Base-by-base conservation (phyloP, 2,797 vertebrate genomes). In the Schizopygopsis malacanthus region DNA sequence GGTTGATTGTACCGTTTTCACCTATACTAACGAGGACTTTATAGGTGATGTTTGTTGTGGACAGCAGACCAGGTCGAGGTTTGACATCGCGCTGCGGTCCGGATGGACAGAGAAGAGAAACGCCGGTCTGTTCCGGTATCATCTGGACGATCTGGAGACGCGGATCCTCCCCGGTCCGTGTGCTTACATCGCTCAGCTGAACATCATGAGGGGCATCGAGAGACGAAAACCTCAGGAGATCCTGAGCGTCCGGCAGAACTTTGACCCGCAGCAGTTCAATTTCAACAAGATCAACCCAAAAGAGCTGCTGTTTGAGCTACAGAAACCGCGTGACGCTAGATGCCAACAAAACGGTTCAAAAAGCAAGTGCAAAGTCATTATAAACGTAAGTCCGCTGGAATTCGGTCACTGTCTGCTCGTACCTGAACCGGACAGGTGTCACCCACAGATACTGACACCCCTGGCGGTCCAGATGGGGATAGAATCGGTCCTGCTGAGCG, bases 371-470 rank as follows among this genome's bases (percentile, higher is more conserved):
- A 92, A 83, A 25, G 92, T 95, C 83, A 88, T 97, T 1, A 96
- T 99, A 85, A 99, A 99, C 28, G 95, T 96, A 77, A 99, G 98
- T 89, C 98, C 98, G 3, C 81, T 99, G 87, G 97, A 96, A 89
- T 95, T 95, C 78, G 97, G 97, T 4, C 98, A 99, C 59, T 96
- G 97, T 88, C 94, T 99, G 78, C 92, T 99, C 82, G 93, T 99
- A 25, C 97, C 97, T 0, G 95, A 97, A 11, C 97, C 97, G 0
- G 67, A 81, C 1, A 89, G 15, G 2, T 94, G 95, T 86, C 81
- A 89, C 37, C 95, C 95, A 4, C 95, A 96, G 90, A 52, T 94
- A 69, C 86, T 96, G 85, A 96, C 93, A 0, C 92, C 15, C 56
- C 87, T 90, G 0, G 90, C 91, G 0, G 90, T 98, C 22, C 92